Percentiles rank a stretch among this genome's conserved stretches.
phyloP scores from a whole-genome alignment of 2,888 invertebrate genomes.

The Rutpela maculata region DNA sequence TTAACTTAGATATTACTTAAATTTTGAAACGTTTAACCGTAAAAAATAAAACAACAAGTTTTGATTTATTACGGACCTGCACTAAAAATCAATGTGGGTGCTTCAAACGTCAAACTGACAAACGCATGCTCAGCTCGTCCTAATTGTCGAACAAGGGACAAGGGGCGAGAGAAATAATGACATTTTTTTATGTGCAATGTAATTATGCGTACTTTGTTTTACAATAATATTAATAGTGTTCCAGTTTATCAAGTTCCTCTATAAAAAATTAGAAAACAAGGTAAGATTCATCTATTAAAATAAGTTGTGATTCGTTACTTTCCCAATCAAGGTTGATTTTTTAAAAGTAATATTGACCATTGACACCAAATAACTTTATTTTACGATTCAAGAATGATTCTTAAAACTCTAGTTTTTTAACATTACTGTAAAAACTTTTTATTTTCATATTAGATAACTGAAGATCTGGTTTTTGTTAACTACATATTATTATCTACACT shows the following conservation, averaged over 20 bases:
- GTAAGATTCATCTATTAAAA: not conserved
- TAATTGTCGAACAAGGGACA: not conserved
- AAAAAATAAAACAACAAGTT: not conserved
- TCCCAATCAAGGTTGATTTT: not conserved
- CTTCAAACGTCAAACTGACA: slow-evolving; percentile 33
- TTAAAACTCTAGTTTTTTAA: too few species aligned
- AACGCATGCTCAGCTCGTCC: slow-evolving; percentile 31
- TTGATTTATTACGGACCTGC: not conserved
- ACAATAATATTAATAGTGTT: not conserved
- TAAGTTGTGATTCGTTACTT: not conserved
- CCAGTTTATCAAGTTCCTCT: not conserved
- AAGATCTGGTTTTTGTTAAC: too few species aligned
- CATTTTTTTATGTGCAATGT: slow-evolving; percentile 1
- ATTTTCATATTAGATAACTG: too few species aligned
- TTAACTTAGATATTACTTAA: too few species aligned
- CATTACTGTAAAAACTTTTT: too few species aligned
- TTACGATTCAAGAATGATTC: too few species aligned
- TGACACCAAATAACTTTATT: too few species aligned
- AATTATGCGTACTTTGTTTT: slow-evolving; percentile 16
- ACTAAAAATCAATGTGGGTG: slow-evolving; percentile 30
- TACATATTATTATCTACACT: too few species aligned
- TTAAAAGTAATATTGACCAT: too few species aligned
- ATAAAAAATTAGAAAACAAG: not conserved
- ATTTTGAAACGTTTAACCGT: not conserved
- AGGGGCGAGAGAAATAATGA: not conserved